Conservation (phyloP, 2,797 vertebrate genomes). For the Coracias cyanogaster region DNA sequence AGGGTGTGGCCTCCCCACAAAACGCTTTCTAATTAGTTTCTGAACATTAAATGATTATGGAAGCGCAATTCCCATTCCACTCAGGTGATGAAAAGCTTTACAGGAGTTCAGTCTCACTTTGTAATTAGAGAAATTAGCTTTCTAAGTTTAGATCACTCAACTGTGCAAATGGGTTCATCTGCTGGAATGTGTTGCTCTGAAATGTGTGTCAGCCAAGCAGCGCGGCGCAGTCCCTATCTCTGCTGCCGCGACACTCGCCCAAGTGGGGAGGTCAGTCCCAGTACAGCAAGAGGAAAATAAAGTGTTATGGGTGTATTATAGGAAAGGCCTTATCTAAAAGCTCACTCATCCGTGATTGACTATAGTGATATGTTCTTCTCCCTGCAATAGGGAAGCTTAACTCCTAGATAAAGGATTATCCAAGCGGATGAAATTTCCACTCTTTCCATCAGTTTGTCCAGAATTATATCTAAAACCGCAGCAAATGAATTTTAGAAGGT, state of each 20-base stretch:
- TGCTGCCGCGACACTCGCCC: background rate
- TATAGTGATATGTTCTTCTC: background rate
- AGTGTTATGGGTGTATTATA: constrained; percentile 59
- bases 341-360: constrained; percentile 36
- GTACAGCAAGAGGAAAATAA: constrained; percentile 53
- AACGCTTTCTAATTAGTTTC: constrained; percentile 61
- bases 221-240: constrained; percentile 53
- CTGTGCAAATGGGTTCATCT: constrained; percentile 73
- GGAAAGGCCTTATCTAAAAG: constrained; percentile 60
- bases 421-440: background rate
- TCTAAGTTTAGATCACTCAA: constrained; percentile 77
- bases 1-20: constrained; percentile 45
- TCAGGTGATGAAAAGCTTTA: constrained; percentile 75
- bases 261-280: constrained; percentile 52
- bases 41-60: constrained; percentile 62
- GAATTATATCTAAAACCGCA: background rate
- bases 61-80: constrained; percentile 69
- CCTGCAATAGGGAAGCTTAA: constrained; percentile 26
- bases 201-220: constrained; percentile 56
- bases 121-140: constrained; percentile 80
- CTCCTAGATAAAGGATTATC: constrained; percentile 43
- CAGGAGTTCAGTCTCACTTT: constrained; percentile 76
- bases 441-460: background rate
- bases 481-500: background rate
- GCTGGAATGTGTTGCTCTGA: constrained; percentile 55